A percentile compares a stretch with the other conserved stretches of the same genome.
phyloP scores from a whole-genome alignment of 1,140 invertebrate species.

The Muscidifurax raptorellus region DNA sequence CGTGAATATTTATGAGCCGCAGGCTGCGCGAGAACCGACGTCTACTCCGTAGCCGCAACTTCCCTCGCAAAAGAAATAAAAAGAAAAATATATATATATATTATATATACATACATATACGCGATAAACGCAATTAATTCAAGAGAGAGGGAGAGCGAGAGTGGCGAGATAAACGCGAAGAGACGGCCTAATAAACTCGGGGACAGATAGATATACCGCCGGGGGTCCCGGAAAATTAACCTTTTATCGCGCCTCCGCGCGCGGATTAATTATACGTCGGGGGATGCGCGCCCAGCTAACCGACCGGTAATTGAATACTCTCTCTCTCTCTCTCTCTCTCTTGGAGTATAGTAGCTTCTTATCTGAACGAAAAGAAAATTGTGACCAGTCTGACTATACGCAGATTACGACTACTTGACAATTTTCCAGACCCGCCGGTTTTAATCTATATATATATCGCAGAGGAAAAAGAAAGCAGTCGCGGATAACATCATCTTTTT shows the following conservation, averaged over 20 bases:
- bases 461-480: background rate
- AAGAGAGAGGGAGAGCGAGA: constrained; percentile 51
- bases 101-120: constrained; percentile 25
- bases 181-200: background rate
- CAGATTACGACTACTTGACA: background rate
- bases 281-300: background rate
- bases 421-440: background rate
- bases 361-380: background rate
- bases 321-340: background rate
- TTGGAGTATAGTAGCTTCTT: background rate
- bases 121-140: constrained; percentile 63
- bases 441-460: background rate
- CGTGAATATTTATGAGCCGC: constrained; percentile 73
- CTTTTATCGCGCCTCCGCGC: background rate
- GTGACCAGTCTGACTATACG: background rate
- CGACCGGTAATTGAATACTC: background rate
- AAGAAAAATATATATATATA: background rate
- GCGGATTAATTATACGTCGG: background rate
- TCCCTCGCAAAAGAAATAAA: constrained; percentile 52
- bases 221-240: background rate
- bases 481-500: constrained; percentile 34
- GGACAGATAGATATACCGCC: background rate
- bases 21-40: constrained; percentile 43
- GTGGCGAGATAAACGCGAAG: background rate
- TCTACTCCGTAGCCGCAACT: background rate